Percentiles rank a stretch among this genome's conserved stretches.
Evolutionary conservation across 2,797 vertebrate species (phyloP).

Genomic region (Tokudaia tokunoshimensis): DNA sequence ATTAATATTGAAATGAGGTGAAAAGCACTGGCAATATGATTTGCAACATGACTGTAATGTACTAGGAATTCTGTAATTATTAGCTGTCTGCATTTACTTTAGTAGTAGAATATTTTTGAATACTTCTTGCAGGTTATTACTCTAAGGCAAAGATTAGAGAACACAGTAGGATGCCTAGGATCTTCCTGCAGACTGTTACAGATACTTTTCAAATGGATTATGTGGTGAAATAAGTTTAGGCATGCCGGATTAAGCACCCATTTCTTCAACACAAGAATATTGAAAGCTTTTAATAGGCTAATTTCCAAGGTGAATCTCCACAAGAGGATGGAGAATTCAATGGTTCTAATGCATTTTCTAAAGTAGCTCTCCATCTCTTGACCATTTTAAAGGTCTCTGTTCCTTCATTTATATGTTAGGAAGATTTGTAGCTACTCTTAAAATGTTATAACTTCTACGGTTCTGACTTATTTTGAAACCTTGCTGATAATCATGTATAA

Average conservation of each 20-base stretch:
- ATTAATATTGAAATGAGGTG: not conserved
- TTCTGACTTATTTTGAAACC: not conserved
- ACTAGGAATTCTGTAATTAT: not conserved
- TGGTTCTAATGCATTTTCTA: conserved; percentile 35
- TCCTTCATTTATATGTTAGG: not conserved
- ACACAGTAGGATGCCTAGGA: not conserved
- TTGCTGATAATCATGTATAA: not conserved
- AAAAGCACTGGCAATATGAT: not conserved
- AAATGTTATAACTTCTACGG: not conserved
- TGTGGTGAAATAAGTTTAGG: conserved; percentile 52
- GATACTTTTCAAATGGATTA: not conserved
- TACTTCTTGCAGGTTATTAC: not conserved
- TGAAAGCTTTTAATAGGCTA: conserved; percentile 36
- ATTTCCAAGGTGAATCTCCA: conserved; percentile 28
- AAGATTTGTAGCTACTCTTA: not conserved
- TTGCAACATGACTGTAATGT: not conserved
- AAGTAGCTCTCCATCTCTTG: not conserved
- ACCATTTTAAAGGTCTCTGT: conserved; percentile 22
- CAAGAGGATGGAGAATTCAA: not conserved
- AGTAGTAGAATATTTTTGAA: not conserved
- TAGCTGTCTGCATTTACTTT: not conserved
- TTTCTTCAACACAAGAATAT: conserved; percentile 15
- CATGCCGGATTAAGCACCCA: conserved; percentile 21
- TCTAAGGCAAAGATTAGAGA: conserved; percentile 1
- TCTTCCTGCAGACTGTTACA: not conserved